Conservation (phyloP, 2,888 invertebrate species). For the Galeopsomyia nigrocyanea region DNA sequence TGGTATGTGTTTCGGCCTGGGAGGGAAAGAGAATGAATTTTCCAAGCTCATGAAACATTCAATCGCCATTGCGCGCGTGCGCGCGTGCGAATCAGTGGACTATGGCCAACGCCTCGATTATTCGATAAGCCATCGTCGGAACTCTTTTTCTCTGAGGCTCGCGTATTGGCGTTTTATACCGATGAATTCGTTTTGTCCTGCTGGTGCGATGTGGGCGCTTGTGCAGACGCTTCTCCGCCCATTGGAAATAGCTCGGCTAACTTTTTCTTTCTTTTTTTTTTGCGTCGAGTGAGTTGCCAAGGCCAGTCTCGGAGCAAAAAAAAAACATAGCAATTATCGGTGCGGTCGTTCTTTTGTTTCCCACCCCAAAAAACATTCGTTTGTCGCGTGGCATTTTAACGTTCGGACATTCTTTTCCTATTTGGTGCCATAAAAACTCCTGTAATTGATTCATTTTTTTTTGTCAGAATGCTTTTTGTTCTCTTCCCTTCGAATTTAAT, state of each 20-base stretch:
- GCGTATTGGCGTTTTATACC: slow-evolving; percentile 25
- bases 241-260: slow-evolving; percentile 13
- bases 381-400: slow-evolving; percentile 5
- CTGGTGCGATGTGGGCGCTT: not conserved
- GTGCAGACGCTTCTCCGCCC: not conserved
- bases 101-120: slow-evolving; percentile 42
- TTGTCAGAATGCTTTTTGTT: too few relatives aligned
- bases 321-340: slow-evolving; percentile 33
- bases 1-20: slow-evolving; percentile 26
- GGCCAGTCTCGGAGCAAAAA: not conserved
- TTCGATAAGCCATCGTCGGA: slow-evolving; percentile 38
- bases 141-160: slow-evolving; percentile 24
- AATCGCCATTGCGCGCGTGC: slow-evolving; percentile 39
- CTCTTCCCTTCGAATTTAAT: too few relatives aligned
- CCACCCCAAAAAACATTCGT: slow-evolving; percentile 2
- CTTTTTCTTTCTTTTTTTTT: slow-evolving; percentile 1
- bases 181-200: slow-evolving; percentile 35
- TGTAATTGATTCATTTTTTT: too few relatives aligned
- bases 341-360: not conserved
- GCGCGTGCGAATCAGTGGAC: slow-evolving; percentile 42
- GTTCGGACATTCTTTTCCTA: slow-evolving; percentile 1
- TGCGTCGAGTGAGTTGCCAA: not conserved
- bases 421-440: too few relatives aligned
- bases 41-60: slow-evolving; percentile 52
- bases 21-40: slow-evolving; percentile 49